These are phyloP conservation scores for Idaea biselata DNA, from an alignment of 2,888 invertebrate genomes.

Conservation along the genomic window DNA sequence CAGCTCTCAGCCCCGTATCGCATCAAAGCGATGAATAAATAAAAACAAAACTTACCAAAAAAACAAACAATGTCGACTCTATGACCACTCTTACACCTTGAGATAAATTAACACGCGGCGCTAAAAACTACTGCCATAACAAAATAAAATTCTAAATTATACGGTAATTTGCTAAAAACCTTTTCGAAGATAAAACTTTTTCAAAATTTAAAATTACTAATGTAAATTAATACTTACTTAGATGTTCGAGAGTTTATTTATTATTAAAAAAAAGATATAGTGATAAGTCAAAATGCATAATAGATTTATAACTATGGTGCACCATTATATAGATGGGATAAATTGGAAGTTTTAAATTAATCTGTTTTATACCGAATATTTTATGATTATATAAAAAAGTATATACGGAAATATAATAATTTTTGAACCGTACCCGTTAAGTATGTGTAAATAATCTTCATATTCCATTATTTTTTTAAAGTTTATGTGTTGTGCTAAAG, in stretches of 20 bases:
- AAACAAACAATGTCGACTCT: slow-evolving; percentile 15
- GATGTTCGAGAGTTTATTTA: slow-evolving; percentile 50
- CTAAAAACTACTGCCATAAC: slow-evolving; percentile 24
- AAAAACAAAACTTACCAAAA: slow-evolving; percentile 24
- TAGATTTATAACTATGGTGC: slow-evolving; percentile 72
- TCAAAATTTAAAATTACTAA: slow-evolving; percentile 40
- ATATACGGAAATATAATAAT: slow-evolving; percentile 54
- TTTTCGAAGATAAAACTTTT: slow-evolving; percentile 25
- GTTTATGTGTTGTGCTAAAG: slow-evolving; percentile 55
- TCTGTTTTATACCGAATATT: slow-evolving; percentile 44
- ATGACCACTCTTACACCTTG: slow-evolving; percentile 5
- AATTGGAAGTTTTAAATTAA: slow-evolving; percentile 43
- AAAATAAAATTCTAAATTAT: slow-evolving; percentile 25
- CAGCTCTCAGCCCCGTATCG: slow-evolving; percentile 77
- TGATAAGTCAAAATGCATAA: slow-evolving; percentile 38
- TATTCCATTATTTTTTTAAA: slow-evolving; percentile 57
- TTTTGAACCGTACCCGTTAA: slow-evolving; percentile 49
- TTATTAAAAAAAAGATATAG: slow-evolving; percentile 46
- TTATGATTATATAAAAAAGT: slow-evolving; percentile 25
- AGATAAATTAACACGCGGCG: slow-evolving; percentile 11
- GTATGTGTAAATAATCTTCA: slow-evolving; percentile 70
- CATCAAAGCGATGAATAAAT: slow-evolving; percentile 77
- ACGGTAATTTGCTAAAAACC: slow-evolving; percentile 30
- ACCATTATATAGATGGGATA: slow-evolving; percentile 66
- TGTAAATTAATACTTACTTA: slow-evolving; percentile 53